Evolutionary conservation across 2,797 vertebrate genomes (phyloP), one percentile per base, ranked within the genome.

Genomic region (Neoniphon sammara): DNA sequence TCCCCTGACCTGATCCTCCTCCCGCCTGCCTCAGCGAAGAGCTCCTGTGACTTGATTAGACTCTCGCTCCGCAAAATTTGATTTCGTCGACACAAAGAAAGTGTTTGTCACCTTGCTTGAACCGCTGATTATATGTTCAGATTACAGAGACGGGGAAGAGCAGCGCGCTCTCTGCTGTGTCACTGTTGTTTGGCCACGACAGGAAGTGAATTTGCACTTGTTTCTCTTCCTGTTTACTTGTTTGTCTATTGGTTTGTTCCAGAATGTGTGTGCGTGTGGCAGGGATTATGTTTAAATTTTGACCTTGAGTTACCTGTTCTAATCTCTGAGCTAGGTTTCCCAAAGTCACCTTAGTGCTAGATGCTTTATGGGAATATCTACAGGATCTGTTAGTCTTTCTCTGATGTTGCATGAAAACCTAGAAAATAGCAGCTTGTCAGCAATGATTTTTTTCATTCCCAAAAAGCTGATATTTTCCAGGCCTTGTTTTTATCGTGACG

Each of bases 61-160:
- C 78, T 71, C 50, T 82, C 62, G 59, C 61, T 59, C 65, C 36
- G 39, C 69, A n/a, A 79, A 86, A 85, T 88, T 77, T 58, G 66
- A 85, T 85, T 86, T 70, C 68, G 53, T 64, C 65, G 53, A 78
- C 75, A 88, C 76, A 85, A 68, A 79, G 73, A 68, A 80, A 15
- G 73, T 80, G 70, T 88, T 85, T 85, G 73, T 78, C 77, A 73
- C 47, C 71, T 81, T 58, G 52, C 57, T 56, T 2, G 27, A 21
- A 14, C 75, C 77, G 68, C 10, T 50, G 74, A 55, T 63, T 64
- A 77, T 54, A 71, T 80, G 69, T 34, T 50, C 17, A 53, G 57
- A 65, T 70, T 7, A 54, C 56, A 44, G 60, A 34, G 39, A 21
- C 20, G 50, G 20, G 15, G 58, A 65, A 74, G 66, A 25, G 53